Evolutionary conservation across 2,888 invertebrate species (phyloP), one percentile per base, ranked within the genome.

Genomic region (Clitarchus hookeri): DNA sequence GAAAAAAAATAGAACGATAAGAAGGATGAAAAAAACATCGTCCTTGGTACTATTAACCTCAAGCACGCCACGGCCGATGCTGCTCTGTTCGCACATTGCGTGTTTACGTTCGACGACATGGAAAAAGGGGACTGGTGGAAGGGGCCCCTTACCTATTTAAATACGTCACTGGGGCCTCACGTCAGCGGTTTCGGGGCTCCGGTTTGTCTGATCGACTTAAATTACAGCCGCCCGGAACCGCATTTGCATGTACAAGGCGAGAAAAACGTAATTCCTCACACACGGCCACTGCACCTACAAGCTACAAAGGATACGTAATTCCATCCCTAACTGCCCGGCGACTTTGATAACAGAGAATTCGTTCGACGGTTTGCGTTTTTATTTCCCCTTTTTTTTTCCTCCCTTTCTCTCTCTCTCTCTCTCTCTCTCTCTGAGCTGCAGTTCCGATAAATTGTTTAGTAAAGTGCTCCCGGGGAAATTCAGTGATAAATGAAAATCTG

Each of bases 181-280:
- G 65, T 23, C 65, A 65, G 65, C 65, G 65, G 19, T 16, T n/a
- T 9, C 16, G 8, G 65, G 65, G 65, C 65, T n/a, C n/a, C 65
- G n/a, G 65, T 65, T 19, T 65, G 65, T 65, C 65, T 65, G 65
- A 65, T 65, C 65, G 65, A 19, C 65, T 65, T n/a, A 65, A 65
- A 65, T 65, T n/a, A 65, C 65, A n/a, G 65, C 65, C n/a, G n/a
- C 65, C 36, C 16, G 65, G 23, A 6, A 8, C 65, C 65, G 16
- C 65, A 65, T 65, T 65, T 65, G n/a, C 65, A 65, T 65, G 16
- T 3, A n/a, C 65, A 65, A 65, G 65, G 65, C 65, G 65, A 65
- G 48, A 48, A 48, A 48, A 48, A 48, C 48, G 48, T 48, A 48
- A 48, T 48, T 48, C 48, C 48, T 13, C 48, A 48, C 48, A 48